Evolutionary conservation across 92 coral and sea anemone species (phyloP).

Genomic region (Actinostola sp.): DNA sequence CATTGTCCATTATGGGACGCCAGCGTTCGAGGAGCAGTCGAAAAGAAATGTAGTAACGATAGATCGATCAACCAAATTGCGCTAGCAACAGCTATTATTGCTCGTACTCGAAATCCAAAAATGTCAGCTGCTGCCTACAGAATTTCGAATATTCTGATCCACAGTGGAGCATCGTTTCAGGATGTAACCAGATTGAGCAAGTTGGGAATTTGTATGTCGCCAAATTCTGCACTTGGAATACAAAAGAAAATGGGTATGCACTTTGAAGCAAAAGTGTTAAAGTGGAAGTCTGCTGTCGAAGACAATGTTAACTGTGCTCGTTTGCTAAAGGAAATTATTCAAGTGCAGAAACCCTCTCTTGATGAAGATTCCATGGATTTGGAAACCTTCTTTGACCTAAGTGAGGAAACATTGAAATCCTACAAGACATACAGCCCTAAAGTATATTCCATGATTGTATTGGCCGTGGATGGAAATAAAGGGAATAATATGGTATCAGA

Average conservation of each 20-base stretch:
- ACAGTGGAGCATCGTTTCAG: constrained; percentile 35
- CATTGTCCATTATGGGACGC: constrained; percentile 36
- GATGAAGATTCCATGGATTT: too few relatives aligned
- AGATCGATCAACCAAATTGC: constrained; percentile 6
- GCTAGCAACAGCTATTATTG: constrained; percentile 29
- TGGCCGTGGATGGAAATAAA: too few relatives aligned
- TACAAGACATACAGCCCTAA: too few relatives aligned
- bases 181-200: constrained; percentile 26
- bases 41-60: too few relatives aligned
- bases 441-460: too few relatives aligned
- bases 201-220: constrained; percentile 41
- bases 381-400: too few relatives aligned
- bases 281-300: too few relatives aligned
- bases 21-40: constrained; percentile 23
- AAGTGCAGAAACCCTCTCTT: too few relatives aligned
- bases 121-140: constrained; percentile 44
- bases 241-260: constrained; percentile 35
- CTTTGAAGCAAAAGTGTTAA: constrained; percentile 25
- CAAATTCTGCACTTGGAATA: constrained; percentile 9
- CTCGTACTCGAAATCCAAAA: constrained; percentile 21
- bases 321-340: too few relatives aligned
- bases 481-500: too few relatives aligned
- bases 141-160: constrained; percentile 34
- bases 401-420: too few relatives aligned
- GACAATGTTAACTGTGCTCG: too few relatives aligned